Evolutionary conservation across 2,113 vertebrate genomes (phyloP), one percentile per base, ranked within the genome.

Genomic region (Haplotaxodon microlepis): DNA sequence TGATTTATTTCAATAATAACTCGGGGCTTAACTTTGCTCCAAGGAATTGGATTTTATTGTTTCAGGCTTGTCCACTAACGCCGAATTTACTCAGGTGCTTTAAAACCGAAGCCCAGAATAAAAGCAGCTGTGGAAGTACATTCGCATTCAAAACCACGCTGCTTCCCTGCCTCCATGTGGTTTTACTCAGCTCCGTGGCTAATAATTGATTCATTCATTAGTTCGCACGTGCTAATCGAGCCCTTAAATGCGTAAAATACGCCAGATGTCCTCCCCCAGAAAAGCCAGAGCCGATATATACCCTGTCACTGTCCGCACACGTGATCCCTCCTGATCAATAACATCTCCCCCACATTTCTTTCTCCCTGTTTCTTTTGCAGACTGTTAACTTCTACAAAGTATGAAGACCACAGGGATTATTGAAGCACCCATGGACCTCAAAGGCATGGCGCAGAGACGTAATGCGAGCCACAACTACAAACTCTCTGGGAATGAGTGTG

Each of bases 341-440:
- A 86, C n/a, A 6, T 9, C 11, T 6, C 17, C 73, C 42, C 31
- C 6, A 17, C 59, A 3, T 34, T 2, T 59, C 34, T 9, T 27
- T 29, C 6, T 82, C 87, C 73, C 57, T 3, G 13, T 34, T 81
- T 45, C 69, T 57, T 24, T 83, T 79, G 8, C 93, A 97, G 96
- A 97, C 96, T 96, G 96, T 97, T 96, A 96, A 94, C 94, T 95
- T 95, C 92, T 91, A 92, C 92, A 91, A 88, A 94, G 91, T 89
- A 86, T 93, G 95, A 94, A 95, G 93, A 95, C 80, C 90, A 91
- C 95, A 94, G 93, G 95, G 92, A 93, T 94, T 95, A 93, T 93
- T 91, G 93, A 93, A 95, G 93, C 96, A 96, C 93, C 92, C 93
- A 88, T 91, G 85, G 91, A 96, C 94, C 96, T 96, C 96, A 95